Percentiles rank a stretch among this genome's conserved stretches.
phyloP scores from a whole-genome alignment of 92 coral and sea anemone species.

The Umimayanthus kanabou region DNA sequence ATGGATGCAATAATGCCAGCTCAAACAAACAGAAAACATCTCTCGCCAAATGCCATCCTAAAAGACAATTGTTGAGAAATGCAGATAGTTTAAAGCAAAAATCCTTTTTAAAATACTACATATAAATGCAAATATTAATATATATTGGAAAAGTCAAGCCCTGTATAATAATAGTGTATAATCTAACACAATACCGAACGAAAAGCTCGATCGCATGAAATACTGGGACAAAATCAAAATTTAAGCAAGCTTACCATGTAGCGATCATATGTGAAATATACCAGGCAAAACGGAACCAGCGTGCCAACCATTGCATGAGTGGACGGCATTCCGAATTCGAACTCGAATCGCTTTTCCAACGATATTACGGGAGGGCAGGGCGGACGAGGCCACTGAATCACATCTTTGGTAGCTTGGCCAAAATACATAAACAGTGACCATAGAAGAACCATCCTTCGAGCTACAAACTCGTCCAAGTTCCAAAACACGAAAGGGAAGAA shows the following conservation, averaged over 20 bases:
- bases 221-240: neutral
- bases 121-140: slow-evolving; percentile 18
- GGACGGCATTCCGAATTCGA: slow-evolving; percentile 95
- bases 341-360: slow-evolving; percentile 82
- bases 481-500: slow-evolving; percentile 90
- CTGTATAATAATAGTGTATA: too few species aligned
- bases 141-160: too few species aligned
- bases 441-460: slow-evolving; percentile 69
- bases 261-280: slow-evolving; percentile 89
- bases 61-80: neutral
- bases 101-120: neutral
- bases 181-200: neutral
- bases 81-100: neutral
- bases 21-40: neutral
- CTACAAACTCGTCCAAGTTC: slow-evolving; percentile 85
- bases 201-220: slow-evolving; percentile 20
- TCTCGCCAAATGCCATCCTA: neutral
- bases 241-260: slow-evolving; percentile 64
- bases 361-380: slow-evolving; percentile 89
- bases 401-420: slow-evolving; percentile 93
- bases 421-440: slow-evolving; percentile 89
- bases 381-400: slow-evolving; percentile 92
- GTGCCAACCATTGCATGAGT: slow-evolving; percentile 98
- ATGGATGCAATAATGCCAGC: neutral
- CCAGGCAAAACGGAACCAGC: slow-evolving; percentile 82